Percentiles rank a stretch among this genome's conserved stretches.
phyloP scores from a whole-genome alignment of 2,888 invertebrate genomes.

The Orgyia antiqua region DNA sequence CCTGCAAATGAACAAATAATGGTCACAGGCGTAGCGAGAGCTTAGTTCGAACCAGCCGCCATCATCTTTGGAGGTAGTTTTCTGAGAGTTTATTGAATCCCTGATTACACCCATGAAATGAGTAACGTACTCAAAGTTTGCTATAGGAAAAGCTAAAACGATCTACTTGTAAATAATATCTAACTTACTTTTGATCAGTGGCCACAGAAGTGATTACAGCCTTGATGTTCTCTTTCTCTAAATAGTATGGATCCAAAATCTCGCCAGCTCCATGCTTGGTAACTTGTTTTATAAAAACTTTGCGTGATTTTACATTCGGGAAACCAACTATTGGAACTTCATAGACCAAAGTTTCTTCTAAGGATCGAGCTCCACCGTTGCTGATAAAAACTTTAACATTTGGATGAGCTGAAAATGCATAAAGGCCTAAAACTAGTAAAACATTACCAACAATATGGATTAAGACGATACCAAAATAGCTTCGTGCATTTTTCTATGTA shows the following conservation, averaged over 20 bases:
- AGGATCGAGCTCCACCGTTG: slow-evolving; percentile 61
- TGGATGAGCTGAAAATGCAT: slow-evolving; percentile 51
- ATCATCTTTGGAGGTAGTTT: too few species aligned
- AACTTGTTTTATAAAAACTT: slow-evolving; percentile 54
- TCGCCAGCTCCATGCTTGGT: slow-evolving; percentile 56
- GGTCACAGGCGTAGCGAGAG: too few species aligned
- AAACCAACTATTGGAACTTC: slow-evolving; percentile 62
- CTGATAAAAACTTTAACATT: slow-evolving; percentile 65
- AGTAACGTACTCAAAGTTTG: too few species aligned
- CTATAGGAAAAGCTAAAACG: too few species aligned
- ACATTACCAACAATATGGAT: too few species aligned
- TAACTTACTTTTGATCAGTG: slow-evolving; percentile 46
- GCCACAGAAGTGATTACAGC: slow-evolving; percentile 42
- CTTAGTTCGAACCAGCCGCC: too few species aligned
- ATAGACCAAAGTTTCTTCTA: slow-evolving; percentile 67
- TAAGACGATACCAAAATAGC: too few species aligned
- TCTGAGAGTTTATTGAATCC: too few species aligned
- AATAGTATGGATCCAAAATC: slow-evolving; percentile 51
- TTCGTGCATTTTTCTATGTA: too few species aligned
- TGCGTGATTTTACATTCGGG: slow-evolving; percentile 52
- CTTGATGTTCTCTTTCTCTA: slow-evolving; percentile 53
- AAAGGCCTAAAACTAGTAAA: too few species aligned
- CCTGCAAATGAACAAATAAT: slow-evolving; percentile 35
- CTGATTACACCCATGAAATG: too few species aligned
- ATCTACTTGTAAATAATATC: too few species aligned